Conservation (phyloP, 2,888 invertebrate genomes). For the Formica aserva region DNA sequence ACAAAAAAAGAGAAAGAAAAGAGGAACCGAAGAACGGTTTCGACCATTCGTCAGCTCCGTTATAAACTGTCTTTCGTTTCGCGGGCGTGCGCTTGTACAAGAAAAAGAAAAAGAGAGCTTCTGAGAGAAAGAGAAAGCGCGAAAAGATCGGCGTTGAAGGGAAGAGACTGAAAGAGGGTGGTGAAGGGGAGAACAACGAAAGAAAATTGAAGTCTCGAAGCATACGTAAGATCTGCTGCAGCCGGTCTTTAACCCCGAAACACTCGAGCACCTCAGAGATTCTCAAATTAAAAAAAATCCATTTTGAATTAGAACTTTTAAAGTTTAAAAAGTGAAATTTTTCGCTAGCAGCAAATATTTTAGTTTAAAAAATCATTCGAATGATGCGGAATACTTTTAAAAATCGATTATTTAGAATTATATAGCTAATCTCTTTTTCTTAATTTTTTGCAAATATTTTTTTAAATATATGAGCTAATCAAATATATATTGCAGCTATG, state of each 20-base stretch:
- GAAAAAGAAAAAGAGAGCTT: slow-evolving; percentile 23
- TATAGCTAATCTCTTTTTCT: background rate
- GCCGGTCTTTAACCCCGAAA: slow-evolving; percentile 78
- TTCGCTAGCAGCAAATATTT: background rate
- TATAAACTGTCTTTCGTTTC: slow-evolving; percentile 67
- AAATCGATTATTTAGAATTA: background rate
- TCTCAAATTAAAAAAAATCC: slow-evolving; percentile 60
- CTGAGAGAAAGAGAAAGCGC: slow-evolving; percentile 44
- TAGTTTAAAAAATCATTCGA: background rate
- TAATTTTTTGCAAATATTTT: background rate
- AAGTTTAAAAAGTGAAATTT: background rate
- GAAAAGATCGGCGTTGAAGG: slow-evolving; percentile 56
- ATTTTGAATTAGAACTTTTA: background rate
- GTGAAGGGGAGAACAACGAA: slow-evolving; percentile 68
- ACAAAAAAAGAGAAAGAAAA: slow-evolving; percentile 27
- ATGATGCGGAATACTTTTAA: background rate
- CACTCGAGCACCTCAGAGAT: slow-evolving; percentile 69
- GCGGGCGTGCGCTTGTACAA: slow-evolving; percentile 5
- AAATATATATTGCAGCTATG: background rate
- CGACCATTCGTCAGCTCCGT: slow-evolving; percentile 70
- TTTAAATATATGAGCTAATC: background rate
- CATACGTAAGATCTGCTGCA: slow-evolving; percentile 76
- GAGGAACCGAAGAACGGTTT: slow-evolving; percentile 18
- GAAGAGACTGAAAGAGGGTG: slow-evolving; percentile 55
- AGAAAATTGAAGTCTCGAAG: slow-evolving; percentile 72